Evolutionary conservation across 2,888 invertebrate species (phyloP).

Genomic region (Ypsolopha sequella): DNA sequence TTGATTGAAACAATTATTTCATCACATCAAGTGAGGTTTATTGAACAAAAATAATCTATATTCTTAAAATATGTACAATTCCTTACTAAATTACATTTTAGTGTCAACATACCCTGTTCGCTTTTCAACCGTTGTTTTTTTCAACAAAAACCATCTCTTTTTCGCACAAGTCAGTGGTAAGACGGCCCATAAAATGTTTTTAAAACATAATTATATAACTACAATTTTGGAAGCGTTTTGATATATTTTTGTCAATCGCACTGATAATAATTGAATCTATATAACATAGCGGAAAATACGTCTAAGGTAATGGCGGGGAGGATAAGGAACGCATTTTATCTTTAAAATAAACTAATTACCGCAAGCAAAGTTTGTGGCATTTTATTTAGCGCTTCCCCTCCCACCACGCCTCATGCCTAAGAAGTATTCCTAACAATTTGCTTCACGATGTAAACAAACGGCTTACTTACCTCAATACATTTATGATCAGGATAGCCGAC

Average conservation of each 20-base stretch:
- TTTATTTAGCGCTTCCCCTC: too few species aligned
- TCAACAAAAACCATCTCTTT: conserved; percentile 20
- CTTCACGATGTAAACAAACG: too few species aligned
- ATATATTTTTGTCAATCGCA: not conserved
- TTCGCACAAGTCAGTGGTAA: conserved; percentile 32
- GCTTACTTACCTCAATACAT: too few species aligned
- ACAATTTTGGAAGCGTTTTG: conserved; percentile 3
- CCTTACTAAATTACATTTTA: conserved; percentile 49
- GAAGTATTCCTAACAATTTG: too few species aligned
- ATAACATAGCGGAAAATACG: too few species aligned
- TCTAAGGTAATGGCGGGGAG: too few species aligned
- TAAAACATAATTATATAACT: not conserved
- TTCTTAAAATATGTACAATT: conserved; percentile 63
- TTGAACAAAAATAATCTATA: conserved; percentile 68
- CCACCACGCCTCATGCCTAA: too few species aligned
- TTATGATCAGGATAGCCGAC: too few species aligned
- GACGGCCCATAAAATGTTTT: conserved; percentile 15
- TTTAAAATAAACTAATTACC: too few species aligned
- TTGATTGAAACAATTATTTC: conserved; percentile 25
- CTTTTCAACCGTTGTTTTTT: conserved; percentile 64
- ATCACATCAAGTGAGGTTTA: conserved; percentile 61
- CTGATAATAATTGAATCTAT: too few species aligned
- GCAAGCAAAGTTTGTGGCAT: too few species aligned
- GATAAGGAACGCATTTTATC: too few species aligned
- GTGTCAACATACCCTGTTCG: conserved; percentile 63